phyloP scores from a whole-genome alignment of 2,797 vertebrate species.

The Rallus crepitans region DNA sequence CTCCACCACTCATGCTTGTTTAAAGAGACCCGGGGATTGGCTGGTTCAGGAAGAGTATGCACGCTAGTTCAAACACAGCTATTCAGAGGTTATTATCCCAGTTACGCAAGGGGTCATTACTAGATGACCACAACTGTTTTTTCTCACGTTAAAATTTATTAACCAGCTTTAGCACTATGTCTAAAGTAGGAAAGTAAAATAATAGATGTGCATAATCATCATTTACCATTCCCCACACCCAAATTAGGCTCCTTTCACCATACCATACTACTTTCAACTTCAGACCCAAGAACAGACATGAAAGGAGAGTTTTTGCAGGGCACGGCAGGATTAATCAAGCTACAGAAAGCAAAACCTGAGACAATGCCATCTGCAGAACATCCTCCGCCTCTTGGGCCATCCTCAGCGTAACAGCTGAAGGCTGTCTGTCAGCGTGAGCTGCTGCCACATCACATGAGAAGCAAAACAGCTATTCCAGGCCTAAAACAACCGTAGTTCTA shows the following conservation, averaged over 20 bases:
- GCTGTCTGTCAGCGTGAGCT: neutral
- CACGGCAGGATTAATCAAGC: slow-evolving; percentile 25
- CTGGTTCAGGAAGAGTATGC: neutral
- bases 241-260: slow-evolving; percentile 38
- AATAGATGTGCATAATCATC: neutral
- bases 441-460: neutral
- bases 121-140: slow-evolving; percentile 64
- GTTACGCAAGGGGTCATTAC: slow-evolving; percentile 67
- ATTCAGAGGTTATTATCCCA: slow-evolving; percentile 41
- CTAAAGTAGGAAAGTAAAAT: slow-evolving; percentile 38
- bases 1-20: slow-evolving; percentile 47
- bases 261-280: slow-evolving; percentile 22
- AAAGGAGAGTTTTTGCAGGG: slow-evolving; percentile 31
- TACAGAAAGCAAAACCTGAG: neutral
- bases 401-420: neutral
- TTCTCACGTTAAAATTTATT: slow-evolving; percentile 67
- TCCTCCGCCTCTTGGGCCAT: neutral
- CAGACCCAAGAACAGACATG: slow-evolving; percentile 4
- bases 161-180: slow-evolving; percentile 17
- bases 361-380: neutral
- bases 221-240: neutral
- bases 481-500: neutral
- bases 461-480: neutral
- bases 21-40: slow-evolving; percentile 34
- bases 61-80: slow-evolving; percentile 65